phyloP scores from a whole-genome alignment of 2,797 vertebrate genomes.

The Spizella passerina region DNA sequence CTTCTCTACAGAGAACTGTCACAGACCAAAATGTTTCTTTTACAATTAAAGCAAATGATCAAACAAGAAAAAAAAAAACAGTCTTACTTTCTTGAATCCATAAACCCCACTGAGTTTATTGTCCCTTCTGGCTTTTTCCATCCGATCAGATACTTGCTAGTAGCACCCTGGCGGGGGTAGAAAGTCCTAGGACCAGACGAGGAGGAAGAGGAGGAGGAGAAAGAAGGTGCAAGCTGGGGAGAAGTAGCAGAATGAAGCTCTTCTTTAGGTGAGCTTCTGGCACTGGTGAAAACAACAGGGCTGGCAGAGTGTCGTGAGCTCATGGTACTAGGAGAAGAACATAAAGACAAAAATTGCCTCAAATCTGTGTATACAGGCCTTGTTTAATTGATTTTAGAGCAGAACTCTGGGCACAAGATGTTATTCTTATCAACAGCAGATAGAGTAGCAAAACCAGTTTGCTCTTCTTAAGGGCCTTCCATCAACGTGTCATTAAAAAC shows the following conservation, averaged over 20 bases:
- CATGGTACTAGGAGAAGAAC: slow-evolving; percentile 81
- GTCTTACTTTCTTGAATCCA: slow-evolving; percentile 95
- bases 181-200: slow-evolving; percentile 90
- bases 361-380: background rate
- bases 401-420: background rate
- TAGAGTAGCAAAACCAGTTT: background rate
- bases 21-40: background rate
- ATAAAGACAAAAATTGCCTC: slow-evolving; percentile 40
- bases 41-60: background rate
- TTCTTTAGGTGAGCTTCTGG: slow-evolving; percentile 89
- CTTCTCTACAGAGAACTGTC: background rate
- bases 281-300: slow-evolving; percentile 85
- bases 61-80: background rate
- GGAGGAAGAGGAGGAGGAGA: slow-evolving; percentile 84
- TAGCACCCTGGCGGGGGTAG: slow-evolving; percentile 96
- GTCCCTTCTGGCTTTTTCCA: slow-evolving; percentile 97
- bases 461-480: background rate
- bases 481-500: background rate
- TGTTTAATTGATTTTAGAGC: background rate
- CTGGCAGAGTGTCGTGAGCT: slow-evolving; percentile 90
- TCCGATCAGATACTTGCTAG: slow-evolving; percentile 97
- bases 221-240: slow-evolving; percentile 80
- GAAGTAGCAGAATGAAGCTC: slow-evolving; percentile 83
- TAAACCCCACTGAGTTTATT: slow-evolving; percentile 97
- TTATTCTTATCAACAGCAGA: background rate